These are phyloP conservation scores for Esperia sulphurella DNA, from an alignment of 2,888 invertebrate species.

Conservation along the genomic window DNA sequence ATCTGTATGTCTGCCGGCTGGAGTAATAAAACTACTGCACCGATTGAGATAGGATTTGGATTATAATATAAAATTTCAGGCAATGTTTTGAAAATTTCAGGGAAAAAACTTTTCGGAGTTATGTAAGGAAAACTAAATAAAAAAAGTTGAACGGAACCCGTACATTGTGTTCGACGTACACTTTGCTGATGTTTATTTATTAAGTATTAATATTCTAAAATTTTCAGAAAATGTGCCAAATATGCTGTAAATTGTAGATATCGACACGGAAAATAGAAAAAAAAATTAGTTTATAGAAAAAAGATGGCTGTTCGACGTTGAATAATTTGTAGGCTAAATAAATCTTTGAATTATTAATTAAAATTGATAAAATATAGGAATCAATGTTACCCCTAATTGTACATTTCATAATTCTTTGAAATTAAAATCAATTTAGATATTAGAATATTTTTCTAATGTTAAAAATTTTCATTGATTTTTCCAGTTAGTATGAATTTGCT, in stretches of 20 bases:
- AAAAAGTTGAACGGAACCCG: too few species aligned
- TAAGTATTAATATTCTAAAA: neutral
- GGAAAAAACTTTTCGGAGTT: too few species aligned
- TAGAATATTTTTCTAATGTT: conserved; percentile 54
- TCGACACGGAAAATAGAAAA: neutral
- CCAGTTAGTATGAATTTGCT: conserved; percentile 2
- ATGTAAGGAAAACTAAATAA: too few species aligned
- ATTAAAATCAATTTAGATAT: conserved; percentile 24
- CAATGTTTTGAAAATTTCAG: too few species aligned
- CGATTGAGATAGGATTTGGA: too few species aligned
- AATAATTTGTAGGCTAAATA: conserved; percentile 10
- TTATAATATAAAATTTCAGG: too few species aligned
- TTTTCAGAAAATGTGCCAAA: conserved; percentile 1
- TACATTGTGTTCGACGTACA: too few species aligned
- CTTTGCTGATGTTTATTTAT: too few species aligned
- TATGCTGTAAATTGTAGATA: conserved; percentile 2
- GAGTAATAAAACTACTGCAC: too few species aligned
- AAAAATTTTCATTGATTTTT: conserved; percentile 18
- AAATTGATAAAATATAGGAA: neutral
- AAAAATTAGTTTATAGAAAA: conserved; percentile 22
- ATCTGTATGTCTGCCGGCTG: too few species aligned
- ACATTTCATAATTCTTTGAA: conserved; percentile 21
- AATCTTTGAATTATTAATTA: neutral
- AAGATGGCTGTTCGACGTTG: conserved; percentile 38
- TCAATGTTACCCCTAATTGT: conserved; percentile 4